Evolutionary conservation across 1,140 invertebrate species (phyloP).

Genomic region (Tetraneura akinire): DNA sequence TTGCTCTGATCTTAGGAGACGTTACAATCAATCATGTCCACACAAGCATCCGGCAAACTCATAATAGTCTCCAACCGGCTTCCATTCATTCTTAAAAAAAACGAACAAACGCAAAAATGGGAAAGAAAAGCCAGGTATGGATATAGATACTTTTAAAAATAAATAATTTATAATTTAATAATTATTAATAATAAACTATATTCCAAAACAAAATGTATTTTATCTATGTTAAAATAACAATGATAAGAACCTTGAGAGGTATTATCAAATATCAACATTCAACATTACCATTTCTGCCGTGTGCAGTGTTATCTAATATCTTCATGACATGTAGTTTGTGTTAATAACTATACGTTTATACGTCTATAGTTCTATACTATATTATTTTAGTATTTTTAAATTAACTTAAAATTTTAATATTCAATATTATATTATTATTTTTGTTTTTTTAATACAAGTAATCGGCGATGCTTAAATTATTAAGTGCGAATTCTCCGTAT

Average conservation of each 20-base stretch:
- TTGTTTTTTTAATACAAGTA: background rate
- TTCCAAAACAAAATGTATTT: no score
- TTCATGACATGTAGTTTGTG: no score
- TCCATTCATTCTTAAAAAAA: conserved; percentile 80
- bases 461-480: background rate
- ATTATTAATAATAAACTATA: no score
- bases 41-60: conserved; percentile 59
- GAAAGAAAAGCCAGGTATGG: conserved; percentile 77
- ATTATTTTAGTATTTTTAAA: background rate
- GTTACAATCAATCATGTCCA: background rate
- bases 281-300: background rate
- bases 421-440: background rate
- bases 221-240: background rate
- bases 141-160: background rate
- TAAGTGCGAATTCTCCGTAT: background rate
- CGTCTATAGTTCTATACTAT: no score
- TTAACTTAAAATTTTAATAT: background rate
- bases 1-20: no score
- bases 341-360: no score
- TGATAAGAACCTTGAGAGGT: conserved; percentile 7
- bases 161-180: no score
- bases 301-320: background rate
- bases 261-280: background rate
- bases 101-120: conserved; percentile 62
- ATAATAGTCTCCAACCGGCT: conserved; percentile 88